Conservation (phyloP, 2,113 vertebrate genomes). For the Varanus komodoensis region DNA sequence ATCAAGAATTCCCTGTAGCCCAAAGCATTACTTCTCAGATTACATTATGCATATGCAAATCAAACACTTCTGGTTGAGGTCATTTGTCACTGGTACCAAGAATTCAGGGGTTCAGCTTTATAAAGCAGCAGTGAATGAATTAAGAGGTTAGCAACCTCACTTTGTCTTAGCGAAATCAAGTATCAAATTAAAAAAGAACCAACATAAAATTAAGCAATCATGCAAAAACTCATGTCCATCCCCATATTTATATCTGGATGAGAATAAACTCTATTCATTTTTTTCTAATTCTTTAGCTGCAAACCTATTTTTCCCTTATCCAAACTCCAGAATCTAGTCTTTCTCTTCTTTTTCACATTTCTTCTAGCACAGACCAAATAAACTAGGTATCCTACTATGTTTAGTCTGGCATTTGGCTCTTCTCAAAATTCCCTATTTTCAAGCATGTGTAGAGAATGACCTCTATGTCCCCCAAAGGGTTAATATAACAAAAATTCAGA, state of each 20-base stretch:
- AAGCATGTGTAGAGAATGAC: not conserved
- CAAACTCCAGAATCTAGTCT: not conserved
- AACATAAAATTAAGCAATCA: conserved; percentile 4
- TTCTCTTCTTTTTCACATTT: not conserved
- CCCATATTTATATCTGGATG: not conserved
- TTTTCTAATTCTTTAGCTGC: not conserved
- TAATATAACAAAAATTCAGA: not conserved
- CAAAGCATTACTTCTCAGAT: conserved; percentile 64
- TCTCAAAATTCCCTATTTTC: not conserved
- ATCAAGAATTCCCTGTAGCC: conserved; percentile 61
- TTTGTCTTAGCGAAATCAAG: conserved; percentile 28
- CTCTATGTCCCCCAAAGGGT: not conserved
- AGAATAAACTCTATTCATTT: not conserved
- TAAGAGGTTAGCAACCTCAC: conserved; percentile 12
- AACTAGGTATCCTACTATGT: not conserved
- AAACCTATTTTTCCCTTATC: not conserved
- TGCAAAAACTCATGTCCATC: not conserved
- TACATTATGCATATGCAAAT: conserved; percentile 69
- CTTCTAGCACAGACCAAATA: not conserved
- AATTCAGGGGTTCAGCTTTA: conserved; percentile 26
- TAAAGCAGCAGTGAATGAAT: conserved; percentile 32
- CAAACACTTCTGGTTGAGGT: conserved; percentile 55
- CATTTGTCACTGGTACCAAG: conserved; percentile 60
- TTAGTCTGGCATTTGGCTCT: not conserved
- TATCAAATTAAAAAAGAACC: not conserved